These are phyloP conservation scores for Rhagonycha fulva DNA, from an alignment of 2,888 invertebrate species.

Conservation along the genomic window DNA sequence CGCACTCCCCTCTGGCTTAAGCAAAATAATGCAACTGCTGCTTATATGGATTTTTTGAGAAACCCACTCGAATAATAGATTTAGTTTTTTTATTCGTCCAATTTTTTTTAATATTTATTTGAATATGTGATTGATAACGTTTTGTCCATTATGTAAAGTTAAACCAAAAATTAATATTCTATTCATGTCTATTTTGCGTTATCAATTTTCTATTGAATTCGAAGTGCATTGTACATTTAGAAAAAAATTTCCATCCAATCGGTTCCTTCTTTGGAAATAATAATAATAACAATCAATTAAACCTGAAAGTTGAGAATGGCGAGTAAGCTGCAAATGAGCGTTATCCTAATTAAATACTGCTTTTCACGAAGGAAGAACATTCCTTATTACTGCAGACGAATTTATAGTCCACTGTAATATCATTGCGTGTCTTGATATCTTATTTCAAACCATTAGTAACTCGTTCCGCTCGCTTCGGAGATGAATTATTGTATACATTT, in stretches of 20 bases:
- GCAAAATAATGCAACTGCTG: conserved; percentile 24
- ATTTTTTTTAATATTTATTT: background rate
- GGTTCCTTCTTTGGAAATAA: background rate
- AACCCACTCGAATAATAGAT: conserved; percentile 3
- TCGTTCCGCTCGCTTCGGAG: conserved; percentile 45
- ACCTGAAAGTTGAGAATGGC: conserved; percentile 12
- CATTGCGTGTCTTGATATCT: conserved; percentile 57
- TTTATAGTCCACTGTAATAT: conserved; percentile 49
- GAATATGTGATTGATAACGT: background rate
- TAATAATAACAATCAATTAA: background rate
- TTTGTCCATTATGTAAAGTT: background rate
- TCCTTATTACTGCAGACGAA: conserved; percentile 50
- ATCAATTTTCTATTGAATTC: background rate
- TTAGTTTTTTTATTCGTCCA: background rate
- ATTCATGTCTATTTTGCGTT: background rate
- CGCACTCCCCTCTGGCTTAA: conserved; percentile 29
- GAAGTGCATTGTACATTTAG: background rate
- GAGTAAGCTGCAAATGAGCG: conserved; percentile 37
- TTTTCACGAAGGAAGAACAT: conserved; percentile 41
- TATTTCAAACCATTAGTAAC: conserved; percentile 56
- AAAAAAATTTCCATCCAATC: background rate
- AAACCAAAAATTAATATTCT: background rate
- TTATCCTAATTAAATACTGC: conserved; percentile 44
- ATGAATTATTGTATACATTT: conserved; percentile 55
- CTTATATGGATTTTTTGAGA: conserved; percentile 2